Evolutionary conservation across 1,140 invertebrate genomes (phyloP), one percentile per base, ranked within the genome.

Genomic region (Patella vulgata): DNA sequence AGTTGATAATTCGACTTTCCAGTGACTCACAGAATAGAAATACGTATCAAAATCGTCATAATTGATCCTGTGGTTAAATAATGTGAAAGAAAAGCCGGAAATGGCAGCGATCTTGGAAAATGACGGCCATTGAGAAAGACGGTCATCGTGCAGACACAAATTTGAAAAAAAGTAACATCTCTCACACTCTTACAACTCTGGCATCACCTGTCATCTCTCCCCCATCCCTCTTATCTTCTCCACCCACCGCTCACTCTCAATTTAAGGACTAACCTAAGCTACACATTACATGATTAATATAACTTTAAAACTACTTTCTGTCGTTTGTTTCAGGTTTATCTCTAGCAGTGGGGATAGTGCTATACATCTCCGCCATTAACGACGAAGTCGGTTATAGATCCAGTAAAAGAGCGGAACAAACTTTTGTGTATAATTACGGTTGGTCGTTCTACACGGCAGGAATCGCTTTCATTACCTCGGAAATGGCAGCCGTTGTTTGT

Each of bases 341-440:
- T 30, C 57, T 80, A 36, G 72, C 76, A 1, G 67, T 78, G 21
- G 78, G 74, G 5, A 70, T 80, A 23, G 77, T 80, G 33, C 64
- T 80, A 9, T 80, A 74, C 59, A 80, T 80, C 39, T 78, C 75
- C n/a, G 67, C 73, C 21, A 74, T 80, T 36, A 78, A 78, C 57
- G 78, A 80, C 58, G 78, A 80, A 51, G 72, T 80, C 19, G 73
- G 73, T 36, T 74, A 76, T 43, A 66, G 70, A 27, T 40, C 56
- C 4, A 64, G 57, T 33, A 64, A 57, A 11, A 58, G 55, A 3
- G 66, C 57, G 19, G 61, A 50, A 9, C 53, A 42, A 1, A 53
- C 52, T 25, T 80, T 80, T 46, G 30, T 30, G 3, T 80, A 80
- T 51, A 53, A 44, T 21, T 80, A 80, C 59, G 77, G 78, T n/a